These are phyloP conservation scores for Morus bassanus DNA, from an alignment of 2,797 vertebrate species.

Conservation along the genomic window DNA sequence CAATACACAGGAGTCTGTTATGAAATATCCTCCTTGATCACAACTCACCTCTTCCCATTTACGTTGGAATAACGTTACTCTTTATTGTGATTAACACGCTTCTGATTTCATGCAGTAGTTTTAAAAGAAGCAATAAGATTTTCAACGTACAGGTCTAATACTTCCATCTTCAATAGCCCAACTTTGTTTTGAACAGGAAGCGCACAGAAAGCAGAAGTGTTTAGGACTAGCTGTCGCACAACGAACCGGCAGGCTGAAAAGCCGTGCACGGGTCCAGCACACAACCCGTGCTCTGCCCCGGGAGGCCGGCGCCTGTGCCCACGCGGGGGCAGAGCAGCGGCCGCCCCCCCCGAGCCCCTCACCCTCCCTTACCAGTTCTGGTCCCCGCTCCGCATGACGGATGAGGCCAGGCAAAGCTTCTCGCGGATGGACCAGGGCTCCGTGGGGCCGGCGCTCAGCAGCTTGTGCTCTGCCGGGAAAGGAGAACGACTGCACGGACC, in stretches of 20 bases:
- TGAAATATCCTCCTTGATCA: background rate
- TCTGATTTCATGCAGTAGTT: background rate
- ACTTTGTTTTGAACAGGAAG: background rate
- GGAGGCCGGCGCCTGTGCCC: background rate
- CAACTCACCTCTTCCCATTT: background rate
- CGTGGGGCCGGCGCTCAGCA: constrained; percentile 88
- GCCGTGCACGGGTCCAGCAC: fast-evolving
- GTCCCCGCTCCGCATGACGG: constrained; percentile 97
- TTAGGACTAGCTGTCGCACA: fast-evolving
- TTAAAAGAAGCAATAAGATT: fast-evolving
- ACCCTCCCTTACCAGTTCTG: constrained; percentile 90
- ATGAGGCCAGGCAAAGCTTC: constrained; percentile 95
- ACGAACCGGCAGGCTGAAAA: fast-evolving
- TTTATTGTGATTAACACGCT: background rate
- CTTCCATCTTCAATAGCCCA: no score
- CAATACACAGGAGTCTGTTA: background rate
- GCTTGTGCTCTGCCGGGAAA: constrained; percentile 87
- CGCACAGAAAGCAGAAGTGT: fast-evolving
- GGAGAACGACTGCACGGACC: background rate
- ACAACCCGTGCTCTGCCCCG: no score
- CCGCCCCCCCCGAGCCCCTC: background rate
- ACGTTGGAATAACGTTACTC: fast-evolving
- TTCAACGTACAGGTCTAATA: fast-evolving
- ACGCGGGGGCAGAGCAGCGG: background rate
- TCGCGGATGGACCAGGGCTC: constrained; percentile 96